A percentile compares a stretch with the other conserved stretches of the same genome.
Conservation (phyloP, 1,140 invertebrate genomes). For the Drosophila teissieri region DNA sequence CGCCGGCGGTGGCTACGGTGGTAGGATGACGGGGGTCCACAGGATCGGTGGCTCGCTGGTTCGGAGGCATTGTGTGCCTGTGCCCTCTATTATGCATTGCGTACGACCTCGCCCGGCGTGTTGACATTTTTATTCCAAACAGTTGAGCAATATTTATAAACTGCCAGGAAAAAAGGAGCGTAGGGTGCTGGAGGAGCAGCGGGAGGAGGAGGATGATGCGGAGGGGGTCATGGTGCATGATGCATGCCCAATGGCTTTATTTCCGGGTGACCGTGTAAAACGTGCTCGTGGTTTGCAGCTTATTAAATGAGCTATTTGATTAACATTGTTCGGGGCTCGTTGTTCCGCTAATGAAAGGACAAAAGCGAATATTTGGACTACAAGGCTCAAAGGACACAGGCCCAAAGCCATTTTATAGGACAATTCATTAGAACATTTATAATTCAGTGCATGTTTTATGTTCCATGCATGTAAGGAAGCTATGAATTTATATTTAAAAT, state of each 20-base stretch:
- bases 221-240: constrained; percentile 7
- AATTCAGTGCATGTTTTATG: not conserved
- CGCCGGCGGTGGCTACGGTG: constrained; percentile 34
- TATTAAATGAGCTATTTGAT: constrained; percentile 47
- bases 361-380: constrained; percentile 5
- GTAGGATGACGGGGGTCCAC: constrained; percentile 9
- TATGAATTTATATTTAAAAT: not conserved
- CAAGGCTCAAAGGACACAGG: not conserved
- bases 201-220: not conserved
- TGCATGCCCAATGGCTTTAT: constrained; percentile 40
- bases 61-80: constrained; percentile 46
- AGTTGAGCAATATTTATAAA: constrained; percentile 78
- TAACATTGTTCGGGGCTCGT: constrained; percentile 21
- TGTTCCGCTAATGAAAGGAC: constrained; percentile 16
- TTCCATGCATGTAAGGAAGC: not conserved
- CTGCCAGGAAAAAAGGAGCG: constrained; percentile 20
- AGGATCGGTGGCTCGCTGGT: constrained; percentile 6
- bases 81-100: constrained; percentile 78
- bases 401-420: not conserved
- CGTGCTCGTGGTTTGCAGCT: constrained; percentile 19
- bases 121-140: constrained; percentile 81
- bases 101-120: constrained; percentile 59
- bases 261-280: constrained; percentile 20
- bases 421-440: not conserved
- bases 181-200: not conserved